These are phyloP conservation scores for Pachliopta kotzebuea DNA, from an alignment of 2,888 invertebrate genomes.

Conservation along the genomic window DNA sequence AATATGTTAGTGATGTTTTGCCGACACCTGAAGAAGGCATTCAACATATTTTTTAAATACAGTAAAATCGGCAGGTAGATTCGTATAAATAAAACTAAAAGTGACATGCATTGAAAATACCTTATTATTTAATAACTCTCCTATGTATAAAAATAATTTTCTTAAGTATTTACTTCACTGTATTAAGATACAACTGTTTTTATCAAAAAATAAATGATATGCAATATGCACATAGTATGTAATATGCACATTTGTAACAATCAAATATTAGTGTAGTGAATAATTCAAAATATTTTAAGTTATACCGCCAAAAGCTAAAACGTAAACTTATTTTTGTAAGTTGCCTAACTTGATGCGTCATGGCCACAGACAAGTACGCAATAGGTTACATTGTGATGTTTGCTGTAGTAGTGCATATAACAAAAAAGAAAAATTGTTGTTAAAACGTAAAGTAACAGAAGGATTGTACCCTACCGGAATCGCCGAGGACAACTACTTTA, in stretches of 20 bases:
- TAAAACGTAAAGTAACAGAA: slow-evolving; percentile 41
- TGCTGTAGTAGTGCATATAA: slow-evolving; percentile 24
- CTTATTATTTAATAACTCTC: too few species aligned
- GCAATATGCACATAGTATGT: too few species aligned
- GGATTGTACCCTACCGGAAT: slow-evolving; percentile 84
- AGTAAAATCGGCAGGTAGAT: not conserved
- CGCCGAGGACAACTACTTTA: slow-evolving; percentile 94
- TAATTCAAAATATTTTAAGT: slow-evolving; percentile 9
- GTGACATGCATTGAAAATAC: not conserved
- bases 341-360: slow-evolving; percentile 58
- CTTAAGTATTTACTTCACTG: too few species aligned
- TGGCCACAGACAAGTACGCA: slow-evolving; percentile 61
- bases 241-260: too few species aligned
- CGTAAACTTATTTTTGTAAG: slow-evolving; percentile 35
- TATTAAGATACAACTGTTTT: not conserved
- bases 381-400: slow-evolving; percentile 38
- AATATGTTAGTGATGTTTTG: slow-evolving; percentile 95
- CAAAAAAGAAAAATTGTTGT: slow-evolving; percentile 32
- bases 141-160: too few species aligned
- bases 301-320: slow-evolving; percentile 42
- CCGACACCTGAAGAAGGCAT: slow-evolving; percentile 88
- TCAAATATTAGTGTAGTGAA: not conserved
- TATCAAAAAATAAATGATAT: not conserved
- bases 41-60: not conserved
- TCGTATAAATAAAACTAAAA: not conserved